Evolutionary conservation across 2,888 invertebrate genomes (phyloP).

Genomic region (Allygus modestus): DNA sequence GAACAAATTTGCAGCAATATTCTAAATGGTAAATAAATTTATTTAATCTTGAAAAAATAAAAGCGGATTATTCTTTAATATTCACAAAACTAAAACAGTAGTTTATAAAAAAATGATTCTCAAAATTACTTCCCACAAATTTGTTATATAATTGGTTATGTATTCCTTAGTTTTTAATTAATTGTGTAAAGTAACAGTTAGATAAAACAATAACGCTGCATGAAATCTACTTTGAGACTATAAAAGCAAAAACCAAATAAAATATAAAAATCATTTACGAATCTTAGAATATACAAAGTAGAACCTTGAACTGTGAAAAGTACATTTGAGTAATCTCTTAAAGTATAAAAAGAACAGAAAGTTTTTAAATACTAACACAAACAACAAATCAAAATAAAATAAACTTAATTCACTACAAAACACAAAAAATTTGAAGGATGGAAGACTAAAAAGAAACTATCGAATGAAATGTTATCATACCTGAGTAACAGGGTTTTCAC

Average conservation of each 20-base stretch:
- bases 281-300: neutral
- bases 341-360: neutral
- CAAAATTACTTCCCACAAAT: too few species aligned
- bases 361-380: neutral
- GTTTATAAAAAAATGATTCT: too few species aligned
- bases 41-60: too few species aligned
- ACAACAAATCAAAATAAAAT: neutral
- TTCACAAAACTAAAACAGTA: too few species aligned
- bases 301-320: neutral
- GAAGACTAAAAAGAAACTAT: neutral
- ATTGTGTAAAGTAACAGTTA: too few species aligned
- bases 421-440: neutral
- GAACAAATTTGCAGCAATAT: too few species aligned
- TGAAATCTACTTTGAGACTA: neutral
- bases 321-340: neutral
- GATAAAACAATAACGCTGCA: neutral
- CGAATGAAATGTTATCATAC: slow-evolving; percentile 75
- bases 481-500: slow-evolving; percentile 94
- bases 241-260: slow-evolving; percentile 18
- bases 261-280: neutral
- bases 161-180: too few species aligned
- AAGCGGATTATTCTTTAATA: too few species aligned
- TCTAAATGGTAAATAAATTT: too few species aligned
- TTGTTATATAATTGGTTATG: too few species aligned
- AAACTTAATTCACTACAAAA: slow-evolving; percentile 1